Evolutionary conservation across 2,888 invertebrate genomes (phyloP), one percentile per base, ranked within the genome.

Genomic region (Hipparchia sbordonii): DNA sequence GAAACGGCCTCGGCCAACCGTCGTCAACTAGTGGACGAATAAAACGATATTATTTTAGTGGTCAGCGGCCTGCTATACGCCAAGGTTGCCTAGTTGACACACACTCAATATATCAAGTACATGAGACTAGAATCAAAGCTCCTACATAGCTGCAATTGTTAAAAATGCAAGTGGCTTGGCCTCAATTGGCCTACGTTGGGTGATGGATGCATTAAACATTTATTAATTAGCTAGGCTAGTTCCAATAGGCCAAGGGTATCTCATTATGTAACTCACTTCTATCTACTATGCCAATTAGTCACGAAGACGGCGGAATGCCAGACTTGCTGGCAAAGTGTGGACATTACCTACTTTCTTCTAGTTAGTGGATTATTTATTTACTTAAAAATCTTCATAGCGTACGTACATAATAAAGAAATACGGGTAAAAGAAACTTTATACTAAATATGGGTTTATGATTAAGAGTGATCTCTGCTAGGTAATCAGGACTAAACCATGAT

Each of bases 31-130:
- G 82, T 86, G 85, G 82, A 87, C 84, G 83, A 87, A 89, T 91
- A 88, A 91, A 81, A 92, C 86, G 88, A 87, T 87, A 89, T 51
- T 51, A 51, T 90, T 89, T 88, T 80, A 88, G 85, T 82, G 85
- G 86, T 88, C 84, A 82, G 85, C 82, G 83, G 83, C 85, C 88
- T 86, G 85, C 86, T 85, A 85, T 82, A 79, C 82, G 76, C 83
- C 91, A 92, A 93, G 93, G 93, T 84, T 90, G 85, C 72, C 80
- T 92, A 92, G 92, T 82, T 93, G 92, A 92, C 87, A 87, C 82
- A 62, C 13, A 13, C 56, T 23, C 56, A 57, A 57, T 23, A 13
- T 57, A 13, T 57, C 56, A 57, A 7, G 56, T 48, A 6, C 48
- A 48, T 48, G 6, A 59, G 10, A 39, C 9, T 60, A 60, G 12